Percentiles rank a stretch among this genome's conserved stretches.
Evolutionary conservation across 1,140 invertebrate genomes (phyloP).

Genomic region (Sipha flava): DNA sequence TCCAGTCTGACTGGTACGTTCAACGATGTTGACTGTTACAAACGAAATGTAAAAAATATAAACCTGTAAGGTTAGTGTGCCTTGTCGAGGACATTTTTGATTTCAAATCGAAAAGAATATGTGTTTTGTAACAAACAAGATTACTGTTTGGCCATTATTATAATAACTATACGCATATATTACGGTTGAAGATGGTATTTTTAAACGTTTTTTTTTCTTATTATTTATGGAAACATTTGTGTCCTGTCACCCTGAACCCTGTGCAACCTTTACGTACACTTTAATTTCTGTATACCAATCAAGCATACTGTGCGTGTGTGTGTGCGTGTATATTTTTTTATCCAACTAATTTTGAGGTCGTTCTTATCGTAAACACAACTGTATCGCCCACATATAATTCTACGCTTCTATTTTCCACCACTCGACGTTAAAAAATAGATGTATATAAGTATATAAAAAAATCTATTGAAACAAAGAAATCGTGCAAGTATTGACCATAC

Average conservation of each 20-base stretch:
- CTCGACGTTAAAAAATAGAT: not conserved
- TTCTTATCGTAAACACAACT: not conserved
- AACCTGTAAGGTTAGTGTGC: constrained; percentile 1
- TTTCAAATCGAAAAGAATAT: not conserved
- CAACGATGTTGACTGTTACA: not conserved
- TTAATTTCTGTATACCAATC: not conserved
- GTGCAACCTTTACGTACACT: not conserved
- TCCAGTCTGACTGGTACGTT: not conserved
- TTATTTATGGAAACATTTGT: constrained; percentile 17
- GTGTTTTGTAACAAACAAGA: constrained; percentile 1
- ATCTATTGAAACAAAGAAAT: constrained; percentile 18
- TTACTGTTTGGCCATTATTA: not conserved
- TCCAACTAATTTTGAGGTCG: not conserved
- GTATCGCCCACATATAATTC: not conserved
- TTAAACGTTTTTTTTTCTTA: not conserved
- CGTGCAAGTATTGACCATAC: constrained; percentile 20
- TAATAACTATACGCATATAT: not conserved
- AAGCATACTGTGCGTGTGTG: not conserved
- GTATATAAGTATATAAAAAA: not conserved
- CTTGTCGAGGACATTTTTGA: constrained; percentile 15
- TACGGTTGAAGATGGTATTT: not conserved
- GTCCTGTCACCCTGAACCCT: constrained; percentile 9
- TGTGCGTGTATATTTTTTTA: not conserved
- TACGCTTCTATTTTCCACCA: not conserved
- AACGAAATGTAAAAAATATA: not conserved